These are phyloP conservation scores for Antigone vipio DNA, from an alignment of 2,113 vertebrate species.

Conservation along the genomic window DNA sequence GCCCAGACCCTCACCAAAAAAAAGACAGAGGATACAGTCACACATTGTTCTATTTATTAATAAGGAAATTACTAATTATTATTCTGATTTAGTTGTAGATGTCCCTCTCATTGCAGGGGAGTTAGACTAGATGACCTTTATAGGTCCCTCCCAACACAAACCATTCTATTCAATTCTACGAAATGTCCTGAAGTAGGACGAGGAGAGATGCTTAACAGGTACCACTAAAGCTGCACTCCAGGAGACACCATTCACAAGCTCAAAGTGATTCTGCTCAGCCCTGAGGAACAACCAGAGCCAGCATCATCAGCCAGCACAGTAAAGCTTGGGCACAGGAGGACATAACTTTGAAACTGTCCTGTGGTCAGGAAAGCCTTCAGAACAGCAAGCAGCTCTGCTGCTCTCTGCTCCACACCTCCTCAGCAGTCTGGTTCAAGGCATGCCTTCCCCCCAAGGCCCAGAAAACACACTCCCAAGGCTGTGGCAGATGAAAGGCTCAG, in stretches of 20 bases:
- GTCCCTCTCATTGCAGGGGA: background rate
- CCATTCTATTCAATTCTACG: background rate
- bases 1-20: background rate
- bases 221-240: background rate
- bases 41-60: background rate
- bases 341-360: background rate
- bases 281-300: background rate
- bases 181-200: background rate
- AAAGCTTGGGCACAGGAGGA: background rate
- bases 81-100: background rate
- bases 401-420: background rate
- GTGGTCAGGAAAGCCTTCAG: background rate
- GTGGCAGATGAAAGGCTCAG: background rate
- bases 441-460: background rate
- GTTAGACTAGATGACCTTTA: background rate
- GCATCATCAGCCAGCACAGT: background rate
- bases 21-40: background rate
- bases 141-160: background rate
- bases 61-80: background rate
- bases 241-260: background rate
- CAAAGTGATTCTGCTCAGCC: background rate
- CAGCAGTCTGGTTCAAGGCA: background rate
- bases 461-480: background rate
- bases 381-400: background rate
- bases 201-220: background rate